Evolutionary conservation across 2,797 vertebrate genomes (phyloP).

Genomic region (Ciconia nigra): DNA sequence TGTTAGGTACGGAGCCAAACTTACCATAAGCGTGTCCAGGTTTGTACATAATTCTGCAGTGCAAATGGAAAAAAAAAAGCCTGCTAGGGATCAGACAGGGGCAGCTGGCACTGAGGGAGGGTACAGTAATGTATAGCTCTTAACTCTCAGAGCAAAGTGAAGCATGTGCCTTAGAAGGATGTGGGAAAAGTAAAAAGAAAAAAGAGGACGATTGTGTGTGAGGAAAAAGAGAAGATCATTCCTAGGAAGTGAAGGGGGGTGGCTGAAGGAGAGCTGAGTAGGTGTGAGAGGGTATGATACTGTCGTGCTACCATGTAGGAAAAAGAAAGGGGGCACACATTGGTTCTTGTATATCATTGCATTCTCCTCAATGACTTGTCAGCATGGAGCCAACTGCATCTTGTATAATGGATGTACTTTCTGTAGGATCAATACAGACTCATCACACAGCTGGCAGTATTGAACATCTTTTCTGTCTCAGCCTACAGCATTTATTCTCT

Average conservation of each 20-base stretch:
- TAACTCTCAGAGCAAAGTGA: not conserved
- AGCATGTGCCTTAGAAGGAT: not conserved
- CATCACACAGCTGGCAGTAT: constrained; percentile 50
- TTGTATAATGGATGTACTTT: constrained; percentile 57
- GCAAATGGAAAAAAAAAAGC: not conserved
- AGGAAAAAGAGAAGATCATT: not conserved
- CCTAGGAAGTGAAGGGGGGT: not conserved
- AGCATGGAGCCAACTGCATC: constrained; percentile 47
- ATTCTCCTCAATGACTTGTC: constrained; percentile 49
- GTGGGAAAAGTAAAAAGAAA: not conserved
- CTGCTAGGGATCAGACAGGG: not conserved
- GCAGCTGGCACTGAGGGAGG: not conserved
- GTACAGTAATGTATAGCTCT: not conserved
- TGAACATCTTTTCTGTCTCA: constrained; percentile 34
- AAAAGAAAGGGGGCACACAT: not conserved
- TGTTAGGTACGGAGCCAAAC: not conserved
- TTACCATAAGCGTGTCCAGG: not conserved
- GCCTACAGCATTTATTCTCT: constrained; percentile 7
- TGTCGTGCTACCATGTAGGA: not conserved
- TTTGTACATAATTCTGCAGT: not conserved
- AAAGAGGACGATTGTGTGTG: not conserved
- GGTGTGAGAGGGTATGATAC: not conserved
- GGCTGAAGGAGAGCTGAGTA: not conserved
- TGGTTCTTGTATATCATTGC: constrained; percentile 44
- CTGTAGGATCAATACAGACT: constrained; percentile 53